Evolutionary conservation across 2,888 invertebrate genomes (phyloP).

Genomic region (Leptopilina syphax): DNA sequence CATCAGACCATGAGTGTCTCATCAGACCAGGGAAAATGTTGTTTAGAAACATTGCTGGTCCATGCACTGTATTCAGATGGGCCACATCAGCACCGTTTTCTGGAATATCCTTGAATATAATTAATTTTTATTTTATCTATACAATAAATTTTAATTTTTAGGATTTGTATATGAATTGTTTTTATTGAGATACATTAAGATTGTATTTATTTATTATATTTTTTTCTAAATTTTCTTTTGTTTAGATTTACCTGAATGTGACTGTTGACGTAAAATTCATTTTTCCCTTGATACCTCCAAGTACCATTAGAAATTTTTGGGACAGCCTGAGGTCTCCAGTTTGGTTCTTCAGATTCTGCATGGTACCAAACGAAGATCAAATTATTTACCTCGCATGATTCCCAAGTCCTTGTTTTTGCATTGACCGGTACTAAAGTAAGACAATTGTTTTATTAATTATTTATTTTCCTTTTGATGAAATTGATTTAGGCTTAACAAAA

Average conservation of each 20-base stretch:
- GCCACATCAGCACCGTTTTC: conserved; percentile 93
- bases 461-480: too few species aligned
- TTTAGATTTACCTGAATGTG: conserved; percentile 84
- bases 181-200: not conserved
- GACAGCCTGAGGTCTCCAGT: conserved; percentile 82
- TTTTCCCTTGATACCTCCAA: conserved; percentile 86
- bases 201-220: not conserved
- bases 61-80: conserved; percentile 88
- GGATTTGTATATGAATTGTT: too few species aligned
- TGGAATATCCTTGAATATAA: conserved; percentile 85
- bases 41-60: conserved; percentile 76
- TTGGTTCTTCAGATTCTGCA: conserved; percentile 83
- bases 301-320: conserved; percentile 78
- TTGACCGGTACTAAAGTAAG: conserved; percentile 81
- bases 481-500: too few species aligned
- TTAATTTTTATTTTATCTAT: not conserved
- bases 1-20: conserved; percentile 77
- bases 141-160: not conserved
- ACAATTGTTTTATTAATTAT: conserved; percentile 26
- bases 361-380: conserved; percentile 91
- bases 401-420: conserved; percentile 85
- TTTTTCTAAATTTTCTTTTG: not conserved
- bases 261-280: conserved; percentile 86
- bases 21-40: conserved; percentile 58
- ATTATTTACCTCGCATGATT: conserved; percentile 83